A percentile compares a stretch with the other conserved stretches of the same genome.
Evolutionary conservation across 2,113 vertebrate genomes (phyloP).

Genomic region (Caranx ignobilis): DNA sequence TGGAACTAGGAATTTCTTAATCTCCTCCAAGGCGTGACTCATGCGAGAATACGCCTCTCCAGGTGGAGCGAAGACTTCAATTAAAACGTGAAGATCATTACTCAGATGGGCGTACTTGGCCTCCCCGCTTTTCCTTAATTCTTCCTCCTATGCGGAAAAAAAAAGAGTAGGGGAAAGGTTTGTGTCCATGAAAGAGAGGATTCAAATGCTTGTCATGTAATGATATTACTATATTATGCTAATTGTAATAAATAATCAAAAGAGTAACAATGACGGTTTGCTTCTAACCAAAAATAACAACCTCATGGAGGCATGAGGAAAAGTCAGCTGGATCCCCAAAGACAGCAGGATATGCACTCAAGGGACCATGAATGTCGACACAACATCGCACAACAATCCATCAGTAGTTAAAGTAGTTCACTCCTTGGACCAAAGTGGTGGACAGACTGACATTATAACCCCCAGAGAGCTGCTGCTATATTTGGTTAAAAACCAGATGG

Average conservation of each 20-base stretch:
- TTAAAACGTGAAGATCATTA: slow-evolving; percentile 98
- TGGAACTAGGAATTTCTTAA: slow-evolving; percentile 99
- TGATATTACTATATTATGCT: neutral
- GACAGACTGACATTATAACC: neutral
- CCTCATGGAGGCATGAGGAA: neutral
- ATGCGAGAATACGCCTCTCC: slow-evolving; percentile 99
- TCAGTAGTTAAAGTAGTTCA: neutral
- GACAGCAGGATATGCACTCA: neutral
- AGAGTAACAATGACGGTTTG: neutral
- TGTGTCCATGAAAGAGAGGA: neutral
- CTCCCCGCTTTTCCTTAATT: slow-evolving; percentile 96
- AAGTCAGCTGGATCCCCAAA: neutral
- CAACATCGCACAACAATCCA: neutral
- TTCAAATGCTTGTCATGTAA: neutral
- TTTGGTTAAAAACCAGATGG: neutral
- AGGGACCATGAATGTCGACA: neutral
- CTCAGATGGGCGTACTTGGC: slow-evolving; percentile 96
- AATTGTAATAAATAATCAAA: neutral
- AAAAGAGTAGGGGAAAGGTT: slow-evolving; percentile 28
- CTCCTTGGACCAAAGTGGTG: neutral
- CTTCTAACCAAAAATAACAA: neutral
- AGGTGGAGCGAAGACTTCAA: slow-evolving; percentile 99
- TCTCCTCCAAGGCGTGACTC: slow-evolving; percentile 99
- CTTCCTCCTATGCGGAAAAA: slow-evolving; percentile 92
- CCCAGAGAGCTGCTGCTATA: neutral